Evolutionary conservation across 2,888 invertebrate species (phyloP).

Genomic region (Capitulum mitella): DNA sequence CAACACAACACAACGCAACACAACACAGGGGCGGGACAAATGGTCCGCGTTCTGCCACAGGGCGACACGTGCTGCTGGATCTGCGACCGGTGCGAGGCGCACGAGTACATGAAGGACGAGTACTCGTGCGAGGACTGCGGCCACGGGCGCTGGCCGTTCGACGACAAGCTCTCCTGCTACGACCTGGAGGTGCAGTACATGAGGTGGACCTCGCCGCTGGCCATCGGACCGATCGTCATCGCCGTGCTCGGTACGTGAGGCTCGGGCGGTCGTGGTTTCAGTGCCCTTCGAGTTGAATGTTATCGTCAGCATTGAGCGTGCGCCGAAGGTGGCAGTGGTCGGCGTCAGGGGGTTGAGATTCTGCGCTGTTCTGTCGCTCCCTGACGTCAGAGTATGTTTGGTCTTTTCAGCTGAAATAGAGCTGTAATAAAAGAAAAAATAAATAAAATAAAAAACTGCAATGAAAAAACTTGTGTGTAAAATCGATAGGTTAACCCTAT

Average conservation of each 20-base stretch:
- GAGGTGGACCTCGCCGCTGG: constrained; percentile 58
- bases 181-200: constrained; percentile 57
- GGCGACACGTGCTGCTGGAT: constrained; percentile 70
- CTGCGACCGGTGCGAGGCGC: constrained; percentile 61
- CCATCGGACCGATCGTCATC: constrained; percentile 56
- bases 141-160: constrained; percentile 56
- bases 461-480: too few relatives aligned
- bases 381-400: too few relatives aligned
- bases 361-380: too few relatives aligned
- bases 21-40: too few relatives aligned
- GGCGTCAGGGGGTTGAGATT: too few relatives aligned
- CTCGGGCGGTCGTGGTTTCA: not conserved
- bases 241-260: constrained; percentile 51
- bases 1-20: not conserved
- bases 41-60: constrained; percentile 37
- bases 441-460: too few relatives aligned
- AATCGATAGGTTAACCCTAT: too few relatives aligned
- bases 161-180: constrained; percentile 56
- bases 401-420: too few relatives aligned
- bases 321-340: too few relatives aligned
- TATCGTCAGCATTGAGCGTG: not conserved
- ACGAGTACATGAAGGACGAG: constrained; percentile 59
- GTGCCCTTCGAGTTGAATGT: not conserved
- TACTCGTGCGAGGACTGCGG: constrained; percentile 60
- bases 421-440: too few relatives aligned